Evolutionary conservation across 64 coral and sea anemone species (phyloP).

Genomic region (Catalaphyllia jardinei): DNA sequence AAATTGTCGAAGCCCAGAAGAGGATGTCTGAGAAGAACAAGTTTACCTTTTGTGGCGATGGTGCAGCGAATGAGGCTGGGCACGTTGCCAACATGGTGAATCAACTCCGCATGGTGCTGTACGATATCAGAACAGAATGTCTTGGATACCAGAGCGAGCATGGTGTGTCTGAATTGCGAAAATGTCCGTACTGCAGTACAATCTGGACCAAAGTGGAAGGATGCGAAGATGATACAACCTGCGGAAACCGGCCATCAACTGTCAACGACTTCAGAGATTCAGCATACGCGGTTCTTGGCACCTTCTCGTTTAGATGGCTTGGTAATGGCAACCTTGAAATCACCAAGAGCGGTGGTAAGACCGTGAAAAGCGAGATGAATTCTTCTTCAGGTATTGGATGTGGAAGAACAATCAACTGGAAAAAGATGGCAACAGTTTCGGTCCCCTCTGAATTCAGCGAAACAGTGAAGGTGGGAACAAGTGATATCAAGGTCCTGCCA

Average conservation of each 20-base stretch:
- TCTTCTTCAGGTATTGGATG: neutral
- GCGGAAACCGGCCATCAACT: neutral
- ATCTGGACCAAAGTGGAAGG: slow-evolving; percentile 34
- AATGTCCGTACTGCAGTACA: neutral
- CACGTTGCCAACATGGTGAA: slow-evolving; percentile 55
- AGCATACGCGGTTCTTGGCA: slow-evolving; percentile 20
- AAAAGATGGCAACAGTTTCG: neutral
- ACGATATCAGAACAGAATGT: slow-evolving; percentile 52
- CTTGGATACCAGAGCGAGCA: slow-evolving; percentile 43
- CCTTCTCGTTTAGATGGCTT: slow-evolving; percentile 18
- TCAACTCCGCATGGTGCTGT: slow-evolving; percentile 49
- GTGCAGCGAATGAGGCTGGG: slow-evolving; percentile 51
- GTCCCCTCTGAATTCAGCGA: slow-evolving; percentile 52
- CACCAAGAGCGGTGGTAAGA: neutral
- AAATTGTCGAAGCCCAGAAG: slow-evolving; percentile 52
- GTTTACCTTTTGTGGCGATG: slow-evolving; percentile 42
- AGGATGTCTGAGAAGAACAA: slow-evolving; percentile 49
- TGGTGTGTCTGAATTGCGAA: slow-evolving; percentile 39
- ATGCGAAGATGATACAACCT: slow-evolving; percentile 4
- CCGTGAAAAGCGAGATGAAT: too few species aligned
- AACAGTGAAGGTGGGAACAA: slow-evolving; percentile 42
- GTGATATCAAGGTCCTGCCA: slow-evolving; percentile 40
- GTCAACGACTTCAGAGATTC: slow-evolving; percentile 21
- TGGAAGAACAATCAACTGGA: slow-evolving; percentile 27
- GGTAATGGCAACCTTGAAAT: neutral